A percentile compares a stretch with the other conserved stretches of the same genome.
phyloP scores from a whole-genome alignment of 2,797 vertebrate genomes.

The Rhabdophis nuchalis region DNA sequence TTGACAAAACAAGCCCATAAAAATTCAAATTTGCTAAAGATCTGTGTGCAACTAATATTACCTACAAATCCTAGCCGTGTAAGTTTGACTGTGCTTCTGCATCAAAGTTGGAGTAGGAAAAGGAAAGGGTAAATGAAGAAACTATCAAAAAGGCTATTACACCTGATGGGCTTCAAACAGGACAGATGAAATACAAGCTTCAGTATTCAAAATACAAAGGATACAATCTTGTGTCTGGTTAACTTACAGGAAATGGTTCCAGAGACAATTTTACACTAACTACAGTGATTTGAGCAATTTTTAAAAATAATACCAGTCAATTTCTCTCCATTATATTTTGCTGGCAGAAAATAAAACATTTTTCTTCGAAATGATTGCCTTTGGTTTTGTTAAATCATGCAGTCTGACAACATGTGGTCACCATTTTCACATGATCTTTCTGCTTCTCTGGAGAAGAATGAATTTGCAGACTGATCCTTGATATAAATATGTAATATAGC shows the following conservation, averaged over 20 bases:
- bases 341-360: conserved; percentile 83
- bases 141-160: conserved; percentile 71
- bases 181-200: conserved; percentile 73
- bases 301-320: conserved; percentile 83
- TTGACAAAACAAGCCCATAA: background rate
- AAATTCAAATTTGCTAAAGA: conserved; percentile 18
- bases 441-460: conserved; percentile 70
- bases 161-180: conserved; percentile 66
- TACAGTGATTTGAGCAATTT: conserved; percentile 83
- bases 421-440: conserved; percentile 76
- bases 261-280: conserved; percentile 82
- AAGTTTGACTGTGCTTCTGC: conserved; percentile 40
- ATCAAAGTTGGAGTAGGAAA: conserved; percentile 40
- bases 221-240: conserved; percentile 80
- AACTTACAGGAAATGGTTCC: conserved; percentile 79
- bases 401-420: conserved; percentile 81
- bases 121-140: conserved; percentile 58
- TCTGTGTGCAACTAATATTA: conserved; percentile 23
- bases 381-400: conserved; percentile 77
- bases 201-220: conserved; percentile 77
- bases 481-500: conserved; percentile 73
- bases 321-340: conserved; percentile 80
- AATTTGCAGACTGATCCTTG: conserved; percentile 69
- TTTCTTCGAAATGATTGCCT: conserved; percentile 79
- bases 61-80: conserved; percentile 50